Conservation (phyloP, 2,113 vertebrate genomes). For the Nothobranchius furzeri region DNA sequence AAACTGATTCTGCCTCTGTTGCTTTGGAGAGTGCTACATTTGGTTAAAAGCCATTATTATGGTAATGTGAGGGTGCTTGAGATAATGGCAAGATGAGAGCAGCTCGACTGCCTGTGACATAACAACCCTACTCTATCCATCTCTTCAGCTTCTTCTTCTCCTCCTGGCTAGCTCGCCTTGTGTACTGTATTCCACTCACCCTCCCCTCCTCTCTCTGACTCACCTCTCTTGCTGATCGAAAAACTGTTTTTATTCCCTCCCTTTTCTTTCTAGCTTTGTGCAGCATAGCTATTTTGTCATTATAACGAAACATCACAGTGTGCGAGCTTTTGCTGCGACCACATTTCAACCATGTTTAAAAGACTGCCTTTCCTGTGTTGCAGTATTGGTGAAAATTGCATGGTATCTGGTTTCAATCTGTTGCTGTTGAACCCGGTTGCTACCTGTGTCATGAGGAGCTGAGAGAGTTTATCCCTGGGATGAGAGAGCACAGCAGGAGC, state of each 20-base stretch:
- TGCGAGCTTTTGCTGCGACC: slow-evolving; percentile 31
- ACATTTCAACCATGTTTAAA: slow-evolving; percentile 43
- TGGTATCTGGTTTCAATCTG: slow-evolving; percentile 30
- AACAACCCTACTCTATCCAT: slow-evolving; percentile 74
- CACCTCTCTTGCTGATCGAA: slow-evolving; percentile 52
- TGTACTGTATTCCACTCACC: slow-evolving; percentile 38
- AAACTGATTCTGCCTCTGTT: slow-evolving; percentile 71
- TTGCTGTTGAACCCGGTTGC: slow-evolving; percentile 31
- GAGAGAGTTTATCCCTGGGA: slow-evolving; percentile 28
- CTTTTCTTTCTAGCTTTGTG: slow-evolving; percentile 22
- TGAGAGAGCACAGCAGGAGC: slow-evolving; percentile 27
- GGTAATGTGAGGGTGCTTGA: slow-evolving; percentile 81
- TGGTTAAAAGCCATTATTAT: slow-evolving; percentile 84
- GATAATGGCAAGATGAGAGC: slow-evolving; percentile 82
- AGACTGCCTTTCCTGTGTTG: slow-evolving; percentile 25
- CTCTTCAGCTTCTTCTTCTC: slow-evolving; percentile 67
- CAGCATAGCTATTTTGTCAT: slow-evolving; percentile 50
- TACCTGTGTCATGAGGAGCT: slow-evolving; percentile 43
- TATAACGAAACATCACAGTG: slow-evolving; percentile 52
- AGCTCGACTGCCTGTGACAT: slow-evolving; percentile 78
- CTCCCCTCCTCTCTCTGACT: slow-evolving; percentile 45
- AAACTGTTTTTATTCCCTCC: slow-evolving; percentile 21
- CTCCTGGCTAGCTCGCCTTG: slow-evolving; percentile 31
- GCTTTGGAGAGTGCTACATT: slow-evolving; percentile 78
- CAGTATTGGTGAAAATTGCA: slow-evolving; percentile 35